Percentiles rank a stretch among this genome's conserved stretches.
Conservation (phyloP, 2,113 vertebrate genomes). For the Lampris incognitus region DNA sequence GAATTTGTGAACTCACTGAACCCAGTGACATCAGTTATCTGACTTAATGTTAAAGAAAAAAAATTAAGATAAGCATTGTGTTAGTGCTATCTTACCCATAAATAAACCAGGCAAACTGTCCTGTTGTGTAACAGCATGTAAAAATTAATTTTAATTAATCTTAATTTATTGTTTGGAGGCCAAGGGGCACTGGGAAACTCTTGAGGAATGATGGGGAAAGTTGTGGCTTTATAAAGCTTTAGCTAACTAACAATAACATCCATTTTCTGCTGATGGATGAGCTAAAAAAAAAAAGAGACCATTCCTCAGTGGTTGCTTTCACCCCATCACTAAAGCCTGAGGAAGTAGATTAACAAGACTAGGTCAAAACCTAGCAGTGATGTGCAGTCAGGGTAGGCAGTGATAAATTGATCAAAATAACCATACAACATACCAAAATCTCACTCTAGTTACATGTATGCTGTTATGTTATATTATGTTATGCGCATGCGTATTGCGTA, state of each 20-base stretch:
- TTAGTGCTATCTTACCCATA: background rate
- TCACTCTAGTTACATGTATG: no score
- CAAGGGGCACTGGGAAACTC: background rate
- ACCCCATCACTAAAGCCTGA: background rate
- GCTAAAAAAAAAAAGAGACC: background rate
- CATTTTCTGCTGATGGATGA: background rate
- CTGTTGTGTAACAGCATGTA: background rate
- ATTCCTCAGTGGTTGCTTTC: background rate
- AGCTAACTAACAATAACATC: constrained; percentile 4
- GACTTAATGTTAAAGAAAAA: background rate
- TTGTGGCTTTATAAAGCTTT: background rate
- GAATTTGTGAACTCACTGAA: constrained; percentile 28
- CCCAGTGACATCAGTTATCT: constrained; percentile 11
- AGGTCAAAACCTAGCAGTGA: no score
- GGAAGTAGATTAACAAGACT: background rate
- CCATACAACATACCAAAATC: no score
- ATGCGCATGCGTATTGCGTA: no score
- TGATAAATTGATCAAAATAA: no score
- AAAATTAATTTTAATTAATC: background rate
- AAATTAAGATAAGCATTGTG: background rate
- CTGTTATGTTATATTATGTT: no score
- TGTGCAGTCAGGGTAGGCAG: no score
- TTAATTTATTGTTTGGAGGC: background rate
- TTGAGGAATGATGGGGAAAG: background rate
- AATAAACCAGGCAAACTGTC: background rate